A percentile compares a stretch with the other conserved stretches of the same genome.
phyloP scores from a whole-genome alignment of 2,888 invertebrate species.

The Cepaea hortensis region DNA sequence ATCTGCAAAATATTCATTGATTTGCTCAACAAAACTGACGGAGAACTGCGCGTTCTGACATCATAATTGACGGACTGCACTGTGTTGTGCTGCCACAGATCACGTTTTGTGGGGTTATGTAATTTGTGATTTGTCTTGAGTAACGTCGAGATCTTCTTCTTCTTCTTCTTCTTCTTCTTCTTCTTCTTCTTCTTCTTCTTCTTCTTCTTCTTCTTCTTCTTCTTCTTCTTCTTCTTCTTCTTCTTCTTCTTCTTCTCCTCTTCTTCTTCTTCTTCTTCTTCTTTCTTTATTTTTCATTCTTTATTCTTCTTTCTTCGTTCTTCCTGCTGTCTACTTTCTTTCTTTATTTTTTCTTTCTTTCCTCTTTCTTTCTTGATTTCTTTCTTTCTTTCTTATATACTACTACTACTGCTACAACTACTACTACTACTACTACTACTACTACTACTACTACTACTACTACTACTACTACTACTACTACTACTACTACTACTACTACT shows the following conservation, averaged over 20 bases:
- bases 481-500: conserved; percentile 27
- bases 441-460: conserved; percentile 33
- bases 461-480: conserved; percentile 36
- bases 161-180: background rate
- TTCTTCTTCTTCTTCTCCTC: background rate
- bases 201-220: background rate
- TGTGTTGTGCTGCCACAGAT: too few relatives aligned
- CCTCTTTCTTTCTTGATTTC: background rate
- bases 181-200: background rate
- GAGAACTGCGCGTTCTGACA: too few relatives aligned
- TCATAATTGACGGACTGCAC: too few relatives aligned
- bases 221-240: background rate
- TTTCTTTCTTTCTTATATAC: conserved; percentile 3
- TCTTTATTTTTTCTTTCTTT: background rate
- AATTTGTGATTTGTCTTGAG: too few relatives aligned
- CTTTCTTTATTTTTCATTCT: background rate
- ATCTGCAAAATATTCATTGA: too few relatives aligned
- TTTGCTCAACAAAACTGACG: too few relatives aligned
- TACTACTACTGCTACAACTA: conserved; percentile 31
- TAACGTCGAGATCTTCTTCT: background rate
- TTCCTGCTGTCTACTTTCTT: background rate
- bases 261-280: background rate
- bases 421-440: conserved; percentile 31
- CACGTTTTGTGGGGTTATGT: too few relatives aligned
- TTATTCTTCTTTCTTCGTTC: background rate